Base-by-base conservation (phyloP, 1,140 invertebrate genomes). In the Solenopsis invicta region DNA sequence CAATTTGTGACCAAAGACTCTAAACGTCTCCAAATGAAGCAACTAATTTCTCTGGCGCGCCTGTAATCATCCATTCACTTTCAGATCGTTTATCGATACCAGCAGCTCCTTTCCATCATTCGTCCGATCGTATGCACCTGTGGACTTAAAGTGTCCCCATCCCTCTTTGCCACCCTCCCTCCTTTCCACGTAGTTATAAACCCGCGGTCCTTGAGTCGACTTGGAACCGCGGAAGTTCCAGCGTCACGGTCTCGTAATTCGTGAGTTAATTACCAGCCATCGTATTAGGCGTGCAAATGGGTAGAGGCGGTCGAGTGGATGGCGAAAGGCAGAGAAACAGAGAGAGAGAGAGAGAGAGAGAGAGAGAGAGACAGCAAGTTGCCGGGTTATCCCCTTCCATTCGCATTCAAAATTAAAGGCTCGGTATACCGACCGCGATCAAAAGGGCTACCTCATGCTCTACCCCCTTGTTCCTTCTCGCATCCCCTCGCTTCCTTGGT, bases 211-310 rank as follows among this genome's bases (percentile, higher is more conserved):
- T 66, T 64, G 61, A 66, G 67, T 52, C 85, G 66, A 87, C 24
- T 72, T 69, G 62, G 29, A 67, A 71, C 67, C 59, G 50, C 29
- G 77, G 62, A 87, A 56, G 82, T 81, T 81, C 48, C 37, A 29
- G 52, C 78, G 50, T 56, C 66, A 72, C 64, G 50, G 41, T 87
- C 86, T 56, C 77, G 69, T 75, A 75, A 87, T 85, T 85, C 71
- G 80, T 72, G 86, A 87, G 86, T 87, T 87, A 87, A 87, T 87
- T 87, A 85, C 86, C 86, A 75, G 34, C 50, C 67, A 75, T 76
- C 69, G 71, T 77, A 84, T 87, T 74, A 71, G 85, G 48, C 82
- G 24, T 62, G 61, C 62, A 86, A 80, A 29, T 16, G 64, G 34
- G 21, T 67, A 37, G 41, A 37, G 76, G 29, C 66, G 64, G 34